These are phyloP conservation scores for Drosophila erecta DNA, from an alignment of 1,140 invertebrate species.

Conservation along the genomic window DNA sequence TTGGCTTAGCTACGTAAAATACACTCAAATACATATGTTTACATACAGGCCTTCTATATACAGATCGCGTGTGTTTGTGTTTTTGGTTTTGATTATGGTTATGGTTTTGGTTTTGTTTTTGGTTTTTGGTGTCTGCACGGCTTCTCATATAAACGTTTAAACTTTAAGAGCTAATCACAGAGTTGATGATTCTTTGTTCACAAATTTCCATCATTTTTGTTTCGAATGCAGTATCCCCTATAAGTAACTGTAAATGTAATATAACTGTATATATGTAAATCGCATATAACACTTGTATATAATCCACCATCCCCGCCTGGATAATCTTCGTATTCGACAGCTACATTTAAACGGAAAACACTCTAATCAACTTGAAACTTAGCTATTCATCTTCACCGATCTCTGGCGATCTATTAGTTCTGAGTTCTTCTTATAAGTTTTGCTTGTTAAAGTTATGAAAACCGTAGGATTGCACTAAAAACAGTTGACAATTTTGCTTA, in stretches of 20 bases:
- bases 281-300: constrained; percentile 62
- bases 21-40: constrained; percentile 45
- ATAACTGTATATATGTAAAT: constrained; percentile 57
- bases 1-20: constrained; percentile 61
- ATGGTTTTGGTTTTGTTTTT: background rate
- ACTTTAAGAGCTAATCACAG: constrained; percentile 84
- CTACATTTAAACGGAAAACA: constrained; percentile 57
- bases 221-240: constrained; percentile 60
- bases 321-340: constrained; percentile 8
- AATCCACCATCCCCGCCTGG: constrained; percentile 11
- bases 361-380: constrained; percentile 62
- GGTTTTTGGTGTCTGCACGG: constrained; percentile 2
- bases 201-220: constrained; percentile 73
- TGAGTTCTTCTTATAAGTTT: constrained; percentile 23
- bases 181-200: constrained; percentile 83
- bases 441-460: constrained; percentile 78
- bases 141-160: constrained; percentile 64
- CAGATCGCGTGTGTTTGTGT: constrained; percentile 28
- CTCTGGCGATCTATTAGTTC: constrained; percentile 3
- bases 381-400: constrained; percentile 13
- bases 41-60: constrained; percentile 52
- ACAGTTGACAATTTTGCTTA: constrained; percentile 65
- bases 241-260: constrained; percentile 41
- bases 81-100: background rate
- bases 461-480: constrained; percentile 82